Base-by-base conservation (phyloP, 2,888 invertebrate genomes). In the Oligia fasciuncula region DNA sequence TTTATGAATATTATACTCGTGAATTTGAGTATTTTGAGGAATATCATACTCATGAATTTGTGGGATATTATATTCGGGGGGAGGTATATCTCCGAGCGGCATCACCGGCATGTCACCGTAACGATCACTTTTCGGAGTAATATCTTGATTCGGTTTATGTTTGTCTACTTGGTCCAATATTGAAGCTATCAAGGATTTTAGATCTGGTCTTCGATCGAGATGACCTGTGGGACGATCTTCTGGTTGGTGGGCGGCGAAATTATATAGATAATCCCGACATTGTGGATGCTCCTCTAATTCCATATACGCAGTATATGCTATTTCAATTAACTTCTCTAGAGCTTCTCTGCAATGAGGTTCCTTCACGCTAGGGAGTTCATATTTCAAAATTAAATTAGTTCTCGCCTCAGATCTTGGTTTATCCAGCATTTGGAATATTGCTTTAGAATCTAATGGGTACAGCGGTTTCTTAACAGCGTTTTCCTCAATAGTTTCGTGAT, bases 261-360 rank as follows among this genome's bases (percentile, higher is more conserved):
- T 73, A 60, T 85, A 80, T 54, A 85, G 80, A 83, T 80, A 80
- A 9, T 85, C 75, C 14, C 67, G 74, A 68, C 91, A 91, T 49
- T 87, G 79, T 19, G 89, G 90, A 62, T 86, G 79, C 19, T 88
- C 80, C 6, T 87, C 80, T 46, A 93, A 67, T 65, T 86, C 80
- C 51, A 76, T 40, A 65, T 91, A 90, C 19, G 89, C 86, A n/a
- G 86, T 81, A 54, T 91, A 86, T 19, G 92, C 91, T 71, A 83
- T 78, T 78, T 91, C 80, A 43, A 93, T 87, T 35, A 93, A 79
- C 57, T 84, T 89, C 8, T 85, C 71, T 54, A 93, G 85, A n/a
- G 88, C 88, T 46, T 89, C 85, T 76, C 87, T 89, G 72, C 93
- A 93, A 14, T 79, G 73, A 11, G 87, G 87, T n/a, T 88, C 87